A percentile compares a stretch with the other conserved stretches of the same genome.
These are phyloP conservation scores for Chionis minor DNA, from an alignment of 2,113 vertebrate genomes.

Conservation along the genomic window DNA sequence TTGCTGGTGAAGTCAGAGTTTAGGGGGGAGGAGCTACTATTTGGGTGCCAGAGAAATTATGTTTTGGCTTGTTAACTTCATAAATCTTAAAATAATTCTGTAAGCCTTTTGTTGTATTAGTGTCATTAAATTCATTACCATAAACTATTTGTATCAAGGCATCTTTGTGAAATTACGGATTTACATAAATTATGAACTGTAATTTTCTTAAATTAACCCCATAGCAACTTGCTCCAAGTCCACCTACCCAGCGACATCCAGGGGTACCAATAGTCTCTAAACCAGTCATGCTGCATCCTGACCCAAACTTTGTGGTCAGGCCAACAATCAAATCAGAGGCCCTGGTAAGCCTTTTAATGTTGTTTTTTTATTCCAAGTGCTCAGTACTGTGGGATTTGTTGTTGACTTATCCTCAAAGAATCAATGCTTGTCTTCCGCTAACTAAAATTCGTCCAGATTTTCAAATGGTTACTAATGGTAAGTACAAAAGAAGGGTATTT, in stretches of 20 bases:
- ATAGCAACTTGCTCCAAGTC: slow-evolving; percentile 93
- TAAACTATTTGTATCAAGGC: background rate
- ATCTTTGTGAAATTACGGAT: background rate
- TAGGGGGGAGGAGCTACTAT: background rate
- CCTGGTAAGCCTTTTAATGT: slow-evolving; percentile 81
- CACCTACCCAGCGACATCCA: slow-evolving; percentile 87
- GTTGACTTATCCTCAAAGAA: background rate
- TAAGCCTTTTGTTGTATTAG: background rate
- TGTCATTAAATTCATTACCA: background rate
- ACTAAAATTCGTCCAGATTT: background rate
- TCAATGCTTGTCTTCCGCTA: background rate
- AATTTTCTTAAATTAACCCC: slow-evolving; percentile 62
- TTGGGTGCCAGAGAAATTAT: background rate
- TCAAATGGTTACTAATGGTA: background rate
- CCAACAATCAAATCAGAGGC: slow-evolving; percentile 84
- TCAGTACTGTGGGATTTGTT: background rate
- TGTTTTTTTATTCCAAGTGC: background rate
- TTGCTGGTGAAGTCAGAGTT: background rate
- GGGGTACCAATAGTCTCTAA: slow-evolving; percentile 88
- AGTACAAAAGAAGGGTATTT: background rate
- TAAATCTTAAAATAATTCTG: background rate
- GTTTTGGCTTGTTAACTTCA: background rate
- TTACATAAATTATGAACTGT: background rate
- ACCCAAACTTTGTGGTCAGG: slow-evolving; percentile 82
- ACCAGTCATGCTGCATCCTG: slow-evolving; percentile 92